phyloP scores from a whole-genome alignment of 2,113 vertebrate species.

The Petrocephalus microphthalmus region DNA sequence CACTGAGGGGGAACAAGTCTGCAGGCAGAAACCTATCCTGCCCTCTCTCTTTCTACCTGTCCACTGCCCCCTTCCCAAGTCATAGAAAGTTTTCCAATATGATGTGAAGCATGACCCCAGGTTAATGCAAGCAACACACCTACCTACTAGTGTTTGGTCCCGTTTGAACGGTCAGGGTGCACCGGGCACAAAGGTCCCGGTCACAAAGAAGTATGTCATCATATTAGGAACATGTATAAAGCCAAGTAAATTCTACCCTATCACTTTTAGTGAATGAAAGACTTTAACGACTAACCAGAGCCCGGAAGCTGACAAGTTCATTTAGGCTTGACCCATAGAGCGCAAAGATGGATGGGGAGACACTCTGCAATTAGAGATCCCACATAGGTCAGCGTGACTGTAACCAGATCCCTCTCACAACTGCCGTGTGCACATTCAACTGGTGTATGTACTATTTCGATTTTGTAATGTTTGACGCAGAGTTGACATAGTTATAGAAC shows the following conservation, averaged over 20 bases:
- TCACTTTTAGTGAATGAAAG: too few species aligned
- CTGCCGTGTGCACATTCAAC: not conserved
- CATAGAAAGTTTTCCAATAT: not conserved
- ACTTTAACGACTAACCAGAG: too few species aligned
- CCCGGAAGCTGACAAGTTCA: too few species aligned
- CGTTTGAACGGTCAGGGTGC: not conserved
- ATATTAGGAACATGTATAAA: too few species aligned
- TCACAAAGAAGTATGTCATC: too few species aligned
- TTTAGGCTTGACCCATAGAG: too few species aligned
- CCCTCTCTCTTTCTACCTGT: not conserved
- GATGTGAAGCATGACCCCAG: not conserved
- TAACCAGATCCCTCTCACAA: not conserved
- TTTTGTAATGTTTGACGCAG: not conserved
- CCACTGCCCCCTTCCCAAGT: not conserved
- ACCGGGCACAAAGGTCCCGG: too few species aligned
- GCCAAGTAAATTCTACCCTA: too few species aligned
- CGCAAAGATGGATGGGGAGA: too few species aligned
- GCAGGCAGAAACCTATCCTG: not conserved
- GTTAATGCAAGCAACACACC: not conserved
- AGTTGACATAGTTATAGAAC: not conserved
- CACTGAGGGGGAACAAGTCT: not conserved
- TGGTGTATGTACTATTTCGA: not conserved
- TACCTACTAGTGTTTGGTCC: not conserved
- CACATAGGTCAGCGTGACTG: not conserved
- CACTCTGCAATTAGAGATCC: not conserved